Percentiles rank a stretch among this genome's conserved stretches.
These are phyloP conservation scores for Aurelia aurita DNA, from an alignment of 30 jellyfish, hydroid and myxozoan species.

Conservation along the genomic window DNA sequence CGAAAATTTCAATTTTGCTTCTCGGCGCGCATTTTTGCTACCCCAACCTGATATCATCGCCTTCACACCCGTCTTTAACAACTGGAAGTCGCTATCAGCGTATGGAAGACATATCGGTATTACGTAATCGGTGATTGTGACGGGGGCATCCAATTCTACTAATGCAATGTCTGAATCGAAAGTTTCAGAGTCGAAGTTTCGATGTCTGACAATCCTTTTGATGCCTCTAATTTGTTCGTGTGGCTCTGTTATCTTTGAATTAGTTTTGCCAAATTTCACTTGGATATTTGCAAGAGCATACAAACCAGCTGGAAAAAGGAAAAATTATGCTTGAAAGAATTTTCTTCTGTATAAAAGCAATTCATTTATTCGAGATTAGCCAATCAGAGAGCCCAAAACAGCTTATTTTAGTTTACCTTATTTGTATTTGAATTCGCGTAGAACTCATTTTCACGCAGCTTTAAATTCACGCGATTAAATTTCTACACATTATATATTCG, in stretches of 20 bases:
- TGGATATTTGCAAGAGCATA: neutral
- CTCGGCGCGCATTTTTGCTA: conserved; percentile 16
- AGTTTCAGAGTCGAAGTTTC: conserved; percentile 34
- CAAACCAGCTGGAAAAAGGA: neutral
- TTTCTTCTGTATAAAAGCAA: too few species aligned
- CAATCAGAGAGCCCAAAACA: too few species aligned
- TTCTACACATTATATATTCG: too few species aligned
- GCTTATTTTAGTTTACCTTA: too few species aligned
- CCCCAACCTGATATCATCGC: conserved; percentile 78
- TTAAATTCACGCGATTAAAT: too few species aligned
- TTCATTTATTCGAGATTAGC: too few species aligned
- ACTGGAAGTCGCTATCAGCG: conserved; percentile 65
- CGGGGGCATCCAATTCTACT: conserved; percentile 53
- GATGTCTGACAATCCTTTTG: conserved; percentile 20
- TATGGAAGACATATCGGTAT: conserved; percentile 78
- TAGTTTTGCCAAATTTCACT: conserved; percentile 56
- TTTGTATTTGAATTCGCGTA: too few species aligned
- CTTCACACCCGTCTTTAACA: conserved; percentile 21
- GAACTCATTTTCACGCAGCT: too few species aligned
- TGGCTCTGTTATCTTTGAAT: conserved; percentile 30
- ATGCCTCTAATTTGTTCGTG: conserved; percentile 52
- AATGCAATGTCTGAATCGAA: conserved; percentile 71
- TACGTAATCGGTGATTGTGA: conserved; percentile 72
- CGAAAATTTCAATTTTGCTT: conserved; percentile 19
- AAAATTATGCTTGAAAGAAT: too few species aligned